Percentiles rank a stretch among this genome's conserved stretches.
phyloP scores from a whole-genome alignment of 2,888 invertebrate genomes.

The Gisinianus flammeolus region DNA sequence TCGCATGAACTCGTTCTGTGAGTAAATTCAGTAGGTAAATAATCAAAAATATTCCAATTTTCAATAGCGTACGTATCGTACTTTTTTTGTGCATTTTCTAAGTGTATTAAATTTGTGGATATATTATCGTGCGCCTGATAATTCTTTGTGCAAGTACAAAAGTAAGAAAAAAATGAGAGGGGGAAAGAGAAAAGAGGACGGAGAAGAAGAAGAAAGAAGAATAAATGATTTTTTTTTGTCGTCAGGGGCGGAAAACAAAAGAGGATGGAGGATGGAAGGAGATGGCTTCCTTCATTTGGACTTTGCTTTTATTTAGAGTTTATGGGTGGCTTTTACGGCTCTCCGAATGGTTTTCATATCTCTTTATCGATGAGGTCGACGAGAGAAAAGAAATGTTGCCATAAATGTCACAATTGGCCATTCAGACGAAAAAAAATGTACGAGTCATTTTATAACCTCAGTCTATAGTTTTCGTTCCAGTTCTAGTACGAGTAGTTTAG shows the following conservation, averaged over 20 bases:
- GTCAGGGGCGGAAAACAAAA: background rate
- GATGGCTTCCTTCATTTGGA: slow-evolving; percentile 28
- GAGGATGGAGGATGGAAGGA: background rate
- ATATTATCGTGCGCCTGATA: no score
- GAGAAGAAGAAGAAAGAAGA: no score
- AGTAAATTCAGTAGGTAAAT: no score
- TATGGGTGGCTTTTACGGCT: slow-evolving; percentile 37
- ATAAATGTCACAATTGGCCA: slow-evolving; percentile 44
- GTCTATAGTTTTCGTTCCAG: background rate
- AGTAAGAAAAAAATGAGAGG: no score
- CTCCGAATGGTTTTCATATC: slow-evolving; percentile 37
- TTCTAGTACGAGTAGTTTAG: background rate
- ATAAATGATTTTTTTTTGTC: background rate
- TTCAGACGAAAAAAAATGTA: slow-evolving; percentile 39
- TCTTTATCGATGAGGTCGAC: slow-evolving; percentile 29
- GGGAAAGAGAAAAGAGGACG: no score
- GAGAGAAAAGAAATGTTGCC: slow-evolving; percentile 36
- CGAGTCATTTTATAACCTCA: slow-evolving; percentile 27
- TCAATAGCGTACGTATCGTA: no score
- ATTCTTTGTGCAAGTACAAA: no score
- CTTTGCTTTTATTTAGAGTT: slow-evolving; percentile 39
- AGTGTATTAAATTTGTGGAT: no score
- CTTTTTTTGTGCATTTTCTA: no score
- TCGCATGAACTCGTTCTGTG: no score
- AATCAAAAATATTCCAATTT: no score